Evolutionary conservation across 2,113 vertebrate species (phyloP).

Genomic region (Misgurnus anguillicaudatus): DNA sequence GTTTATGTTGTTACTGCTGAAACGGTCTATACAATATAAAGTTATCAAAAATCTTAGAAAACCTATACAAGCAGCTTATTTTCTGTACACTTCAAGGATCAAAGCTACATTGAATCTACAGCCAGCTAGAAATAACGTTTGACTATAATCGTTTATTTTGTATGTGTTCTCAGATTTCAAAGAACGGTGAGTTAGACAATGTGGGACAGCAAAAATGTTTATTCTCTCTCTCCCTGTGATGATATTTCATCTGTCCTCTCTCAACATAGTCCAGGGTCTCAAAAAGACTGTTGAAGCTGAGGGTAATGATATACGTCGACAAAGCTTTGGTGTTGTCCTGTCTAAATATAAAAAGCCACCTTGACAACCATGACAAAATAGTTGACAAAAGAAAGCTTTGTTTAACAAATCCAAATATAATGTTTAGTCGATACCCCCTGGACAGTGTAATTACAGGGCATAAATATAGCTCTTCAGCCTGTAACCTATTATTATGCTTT

Average conservation of each 20-base stretch:
- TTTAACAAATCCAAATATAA: constrained; percentile 2
- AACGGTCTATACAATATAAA: too few relatives aligned
- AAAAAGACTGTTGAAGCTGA: too few relatives aligned
- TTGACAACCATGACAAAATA: constrained; percentile 5
- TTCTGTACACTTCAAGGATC: too few relatives aligned
- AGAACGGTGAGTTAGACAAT: background rate
- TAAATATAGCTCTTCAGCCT: constrained; percentile 11
- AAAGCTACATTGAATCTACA: too few relatives aligned
- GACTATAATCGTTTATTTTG: background rate
- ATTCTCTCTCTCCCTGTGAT: background rate
- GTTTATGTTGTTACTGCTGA: too few relatives aligned
- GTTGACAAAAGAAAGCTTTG: constrained; percentile 24
- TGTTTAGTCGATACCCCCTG: constrained; percentile 3
- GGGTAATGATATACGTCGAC: too few relatives aligned
- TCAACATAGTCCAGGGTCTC: background rate
- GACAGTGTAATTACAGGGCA: constrained; percentile 16
- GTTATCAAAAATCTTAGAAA: too few relatives aligned
- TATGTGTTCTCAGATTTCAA: background rate
- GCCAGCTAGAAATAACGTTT: too few relatives aligned
- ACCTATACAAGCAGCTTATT: too few relatives aligned
- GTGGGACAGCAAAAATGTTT: background rate
- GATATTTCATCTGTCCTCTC: background rate
- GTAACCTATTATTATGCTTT: constrained; percentile 23
- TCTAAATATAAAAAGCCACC: constrained; percentile 12
- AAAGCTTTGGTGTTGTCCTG: too few relatives aligned